Evolutionary conservation across 1,140 invertebrate species (phyloP).

Genomic region (Adelges cooleyi): DNA sequence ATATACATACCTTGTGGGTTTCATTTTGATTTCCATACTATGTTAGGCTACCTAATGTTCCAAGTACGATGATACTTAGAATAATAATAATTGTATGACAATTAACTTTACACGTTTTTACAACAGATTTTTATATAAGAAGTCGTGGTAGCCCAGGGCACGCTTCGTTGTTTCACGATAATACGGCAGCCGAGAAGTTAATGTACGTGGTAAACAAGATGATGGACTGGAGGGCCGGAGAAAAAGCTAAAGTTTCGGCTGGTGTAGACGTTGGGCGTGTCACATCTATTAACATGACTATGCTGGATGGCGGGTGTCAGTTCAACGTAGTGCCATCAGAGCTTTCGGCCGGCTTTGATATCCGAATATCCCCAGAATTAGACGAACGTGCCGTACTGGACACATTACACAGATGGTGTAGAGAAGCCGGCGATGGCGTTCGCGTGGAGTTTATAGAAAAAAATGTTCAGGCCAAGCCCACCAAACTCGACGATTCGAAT

Average conservation of each 20-base stretch:
- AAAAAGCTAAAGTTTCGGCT: conserved; percentile 54
- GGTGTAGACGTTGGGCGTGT: conserved; percentile 66
- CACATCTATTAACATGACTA: conserved; percentile 77
- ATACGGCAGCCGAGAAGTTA: conserved; percentile 78
- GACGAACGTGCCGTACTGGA: conserved; percentile 59
- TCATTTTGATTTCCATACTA: too few relatives aligned
- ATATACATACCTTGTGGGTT: too few relatives aligned
- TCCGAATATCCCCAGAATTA: conserved; percentile 59
- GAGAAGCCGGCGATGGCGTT: conserved; percentile 68
- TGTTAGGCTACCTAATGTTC: too few relatives aligned
- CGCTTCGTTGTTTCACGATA: conserved; percentile 66
- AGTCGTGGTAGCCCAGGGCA: conserved; percentile 77
- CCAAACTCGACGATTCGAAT: conserved; percentile 55
- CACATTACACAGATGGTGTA: conserved; percentile 64
- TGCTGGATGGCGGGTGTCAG: conserved; percentile 73
- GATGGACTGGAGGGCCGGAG: conserved; percentile 53
- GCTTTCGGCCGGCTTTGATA: conserved; percentile 64
- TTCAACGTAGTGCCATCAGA: conserved; percentile 82
- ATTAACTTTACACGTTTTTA: too few relatives aligned
- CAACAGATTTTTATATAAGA: conserved; percentile 53
- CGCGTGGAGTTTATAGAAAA: conserved; percentile 61
- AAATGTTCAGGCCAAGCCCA: conserved; percentile 50
- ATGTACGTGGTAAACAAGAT: conserved; percentile 62
- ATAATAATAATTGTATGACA: too few relatives aligned
- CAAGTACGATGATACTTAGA: too few relatives aligned